Evolutionary conservation across 2,113 vertebrate genomes (phyloP).

Genomic region (Axis porcinus): DNA sequence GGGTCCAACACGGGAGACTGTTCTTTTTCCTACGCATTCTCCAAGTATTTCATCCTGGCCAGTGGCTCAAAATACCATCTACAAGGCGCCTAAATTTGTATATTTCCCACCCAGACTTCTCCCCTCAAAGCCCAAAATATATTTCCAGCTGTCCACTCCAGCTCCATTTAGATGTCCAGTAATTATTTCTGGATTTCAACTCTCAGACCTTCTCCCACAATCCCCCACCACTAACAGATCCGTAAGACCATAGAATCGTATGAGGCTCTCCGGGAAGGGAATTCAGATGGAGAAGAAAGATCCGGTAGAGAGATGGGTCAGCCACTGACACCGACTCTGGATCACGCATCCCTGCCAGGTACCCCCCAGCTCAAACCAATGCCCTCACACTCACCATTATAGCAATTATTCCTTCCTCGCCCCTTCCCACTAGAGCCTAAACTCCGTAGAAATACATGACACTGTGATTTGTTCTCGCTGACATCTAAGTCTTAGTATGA

Average conservation of each 20-base stretch:
- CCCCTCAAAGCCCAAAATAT: background rate
- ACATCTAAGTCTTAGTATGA: background rate
- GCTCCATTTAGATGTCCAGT: background rate
- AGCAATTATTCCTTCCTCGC: background rate
- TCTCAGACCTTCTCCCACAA: background rate
- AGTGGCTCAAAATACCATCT: background rate
- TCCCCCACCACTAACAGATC: background rate
- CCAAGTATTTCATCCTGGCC: background rate
- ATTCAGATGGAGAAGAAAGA: background rate
- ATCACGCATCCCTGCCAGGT: background rate
- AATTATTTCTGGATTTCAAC: background rate
- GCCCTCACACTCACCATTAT: background rate
- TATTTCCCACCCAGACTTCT: background rate
- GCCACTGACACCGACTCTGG: background rate
- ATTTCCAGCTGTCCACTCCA: background rate
- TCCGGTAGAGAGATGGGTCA: background rate
- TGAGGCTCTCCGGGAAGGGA: background rate
- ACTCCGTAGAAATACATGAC: background rate
- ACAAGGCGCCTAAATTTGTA: background rate
- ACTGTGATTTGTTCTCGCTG: background rate
- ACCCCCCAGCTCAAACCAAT: background rate
- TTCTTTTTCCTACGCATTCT: background rate
- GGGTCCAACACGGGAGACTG: background rate
- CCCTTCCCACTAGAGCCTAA: background rate
- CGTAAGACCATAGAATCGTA: accelerated